A percentile compares a stretch with the other conserved stretches of the same genome.
Evolutionary conservation across 2,797 vertebrate species (phyloP).

Genomic region (Amniataba percoides): DNA sequence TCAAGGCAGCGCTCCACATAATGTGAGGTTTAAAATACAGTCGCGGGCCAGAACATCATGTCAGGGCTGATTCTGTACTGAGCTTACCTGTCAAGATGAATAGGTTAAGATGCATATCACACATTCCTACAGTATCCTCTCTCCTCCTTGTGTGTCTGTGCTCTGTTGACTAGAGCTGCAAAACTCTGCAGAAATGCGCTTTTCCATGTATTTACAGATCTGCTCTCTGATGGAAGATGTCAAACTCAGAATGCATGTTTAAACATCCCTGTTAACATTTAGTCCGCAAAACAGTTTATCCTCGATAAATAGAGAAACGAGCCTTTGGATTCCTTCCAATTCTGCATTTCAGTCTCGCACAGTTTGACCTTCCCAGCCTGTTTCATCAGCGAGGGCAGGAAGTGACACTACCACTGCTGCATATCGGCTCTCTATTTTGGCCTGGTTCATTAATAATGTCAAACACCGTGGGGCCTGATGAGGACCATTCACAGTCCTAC

Average conservation of each 20-base stretch:
- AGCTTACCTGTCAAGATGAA: conserved; percentile 11
- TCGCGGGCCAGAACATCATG: conserved; percentile 15
- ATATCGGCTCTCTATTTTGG: conserved; percentile 56
- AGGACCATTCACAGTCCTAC: conserved; percentile 56
- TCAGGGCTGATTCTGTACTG: conserved; percentile 20
- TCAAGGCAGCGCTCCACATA: conserved; percentile 25
- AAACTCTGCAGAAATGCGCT: background rate
- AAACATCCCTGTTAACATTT: conserved; percentile 16
- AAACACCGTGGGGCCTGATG: conserved; percentile 60
- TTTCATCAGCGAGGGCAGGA: conserved; percentile 56
- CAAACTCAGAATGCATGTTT: conserved; percentile 9
- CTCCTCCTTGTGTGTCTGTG: background rate
- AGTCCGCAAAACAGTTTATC: conserved; percentile 30
- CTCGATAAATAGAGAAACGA: conserved; percentile 3
- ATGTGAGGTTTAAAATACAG: conserved; percentile 24
- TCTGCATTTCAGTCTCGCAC: conserved; percentile 40
- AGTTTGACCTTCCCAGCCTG: conserved; percentile 62
- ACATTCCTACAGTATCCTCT: background rate
- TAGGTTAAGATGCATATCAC: conserved; percentile 20
- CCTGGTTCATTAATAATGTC: conserved; percentile 73
- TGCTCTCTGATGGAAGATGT: conserved; percentile 6
- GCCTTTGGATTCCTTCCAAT: conserved; percentile 52
- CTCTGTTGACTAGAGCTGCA: background rate
- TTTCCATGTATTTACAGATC: conserved; percentile 6
- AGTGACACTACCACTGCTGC: conserved; percentile 50